Conservation (phyloP, 23 tunicate species). For the Halocynthia aurantium region DNA sequence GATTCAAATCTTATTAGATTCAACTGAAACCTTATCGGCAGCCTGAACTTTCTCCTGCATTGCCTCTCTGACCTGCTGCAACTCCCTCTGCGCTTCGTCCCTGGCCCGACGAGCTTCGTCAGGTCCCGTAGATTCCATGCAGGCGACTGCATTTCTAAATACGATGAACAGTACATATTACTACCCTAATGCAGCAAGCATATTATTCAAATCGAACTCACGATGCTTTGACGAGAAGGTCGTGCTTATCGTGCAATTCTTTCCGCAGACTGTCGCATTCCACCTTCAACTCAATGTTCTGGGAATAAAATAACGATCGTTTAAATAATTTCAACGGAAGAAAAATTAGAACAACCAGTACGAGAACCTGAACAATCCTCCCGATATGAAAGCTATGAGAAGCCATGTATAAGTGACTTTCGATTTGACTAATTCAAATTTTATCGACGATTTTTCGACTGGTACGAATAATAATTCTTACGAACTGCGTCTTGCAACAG, state of each 20-base stretch:
- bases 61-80: constrained; percentile 43
- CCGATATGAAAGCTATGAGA: constrained; percentile 33
- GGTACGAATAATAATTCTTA: no score
- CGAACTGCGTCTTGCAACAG: no score
- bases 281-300: constrained; percentile 89
- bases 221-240: constrained; percentile 81
- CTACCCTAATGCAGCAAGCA: not conserved
- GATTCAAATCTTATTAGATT: no score
- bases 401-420: not conserved
- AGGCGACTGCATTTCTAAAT: constrained; percentile 69
- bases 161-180: not conserved
- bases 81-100: constrained; percentile 43
- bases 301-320: not conserved
- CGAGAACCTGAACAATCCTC: constrained; percentile 48
- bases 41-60: constrained; percentile 64
- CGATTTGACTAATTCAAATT: no score
- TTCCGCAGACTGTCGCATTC: constrained; percentile 75
- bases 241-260: constrained; percentile 76
- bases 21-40: constrained; percentile 51
- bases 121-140: constrained; percentile 48
- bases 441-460: no score
- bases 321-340: no score
- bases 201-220: constrained; percentile 20
- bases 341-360: not conserved
- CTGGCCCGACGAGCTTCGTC: constrained; percentile 44